A percentile compares a stretch with the other conserved stretches of the same genome.
Conservation (phyloP, 92 coral and sea anemone genomes). For the Paragorgia papillata region DNA sequence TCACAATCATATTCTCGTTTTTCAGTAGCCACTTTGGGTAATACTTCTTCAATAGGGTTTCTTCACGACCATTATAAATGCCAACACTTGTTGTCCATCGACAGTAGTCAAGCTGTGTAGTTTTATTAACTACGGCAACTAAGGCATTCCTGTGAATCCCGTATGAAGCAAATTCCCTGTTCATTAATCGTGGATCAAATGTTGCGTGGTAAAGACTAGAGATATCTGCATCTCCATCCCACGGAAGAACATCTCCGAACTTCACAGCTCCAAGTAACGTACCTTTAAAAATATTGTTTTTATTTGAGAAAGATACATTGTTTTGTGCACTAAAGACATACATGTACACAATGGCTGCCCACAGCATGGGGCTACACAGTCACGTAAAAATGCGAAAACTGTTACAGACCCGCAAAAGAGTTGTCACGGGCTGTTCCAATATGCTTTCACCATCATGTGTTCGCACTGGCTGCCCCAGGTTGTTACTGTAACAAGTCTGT, state of each 20-base stretch:
- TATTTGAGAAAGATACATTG: too few species aligned
- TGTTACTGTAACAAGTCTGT: too few species aligned
- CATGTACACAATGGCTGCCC: too few species aligned
- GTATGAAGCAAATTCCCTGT: slow-evolving; percentile 44
- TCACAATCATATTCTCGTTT: slow-evolving; percentile 55
- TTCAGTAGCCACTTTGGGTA: slow-evolving; percentile 62
- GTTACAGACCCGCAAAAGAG: too few species aligned
- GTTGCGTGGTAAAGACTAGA: slow-evolving; percentile 58
- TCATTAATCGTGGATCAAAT: slow-evolving; percentile 34
- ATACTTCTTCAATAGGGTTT: slow-evolving; percentile 57
- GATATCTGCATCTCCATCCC: slow-evolving; percentile 91
- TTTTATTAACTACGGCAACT: slow-evolving; percentile 53
- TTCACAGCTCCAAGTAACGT: slow-evolving; percentile 79
- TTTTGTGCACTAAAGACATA: too few species aligned
- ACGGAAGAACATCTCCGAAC: slow-evolving; percentile 68
- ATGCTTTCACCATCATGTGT: too few species aligned
- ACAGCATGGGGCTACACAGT: too few species aligned
- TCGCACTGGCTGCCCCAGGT: too few species aligned
- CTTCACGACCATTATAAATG: slow-evolving; percentile 45
- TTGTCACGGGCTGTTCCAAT: too few species aligned
- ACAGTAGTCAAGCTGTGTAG: slow-evolving; percentile 60
- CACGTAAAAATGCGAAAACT: too few species aligned
- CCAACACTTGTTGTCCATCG: slow-evolving; percentile 65
- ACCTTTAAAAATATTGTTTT: slow-evolving; percentile 62
- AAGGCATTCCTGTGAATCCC: slow-evolving; percentile 74